Evolutionary conservation across 1,140 invertebrate species (phyloP).

Genomic region (Eumaeus atala): DNA sequence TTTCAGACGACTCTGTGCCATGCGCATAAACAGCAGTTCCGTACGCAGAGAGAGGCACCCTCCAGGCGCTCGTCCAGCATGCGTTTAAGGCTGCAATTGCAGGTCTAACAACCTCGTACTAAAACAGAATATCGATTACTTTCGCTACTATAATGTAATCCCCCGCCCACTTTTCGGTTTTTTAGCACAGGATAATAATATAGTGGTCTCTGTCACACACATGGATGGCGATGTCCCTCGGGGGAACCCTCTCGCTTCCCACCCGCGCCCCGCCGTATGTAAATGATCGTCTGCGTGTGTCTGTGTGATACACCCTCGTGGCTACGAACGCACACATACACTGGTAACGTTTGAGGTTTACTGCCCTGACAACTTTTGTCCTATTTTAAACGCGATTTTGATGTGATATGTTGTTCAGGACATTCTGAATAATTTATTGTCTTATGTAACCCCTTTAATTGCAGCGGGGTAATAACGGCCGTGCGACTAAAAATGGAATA

Average conservation of each 20-base stretch:
- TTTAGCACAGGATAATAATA: conserved; percentile 74
- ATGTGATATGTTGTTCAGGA: conserved; percentile 24
- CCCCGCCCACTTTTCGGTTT: conserved; percentile 75
- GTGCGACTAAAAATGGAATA: background rate
- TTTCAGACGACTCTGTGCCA: too few species aligned
- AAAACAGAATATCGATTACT: conserved; percentile 77
- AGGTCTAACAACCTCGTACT: conserved; percentile 66
- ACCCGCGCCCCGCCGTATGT: conserved; percentile 60
- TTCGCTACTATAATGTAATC: conserved; percentile 75
- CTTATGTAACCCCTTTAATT: background rate
- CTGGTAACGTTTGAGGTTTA: conserved; percentile 57
- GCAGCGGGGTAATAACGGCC: conserved; percentile 18
- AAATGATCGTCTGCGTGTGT: conserved; percentile 61
- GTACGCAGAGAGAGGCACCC: too few species aligned
- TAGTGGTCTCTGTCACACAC: conserved; percentile 67
- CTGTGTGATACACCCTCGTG: conserved; percentile 47
- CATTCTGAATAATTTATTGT: conserved; percentile 8
- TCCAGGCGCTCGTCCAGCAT: conserved; percentile 29
- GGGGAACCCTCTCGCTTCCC: conserved; percentile 57
- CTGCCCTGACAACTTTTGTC: conserved; percentile 68
- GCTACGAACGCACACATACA: conserved; percentile 33
- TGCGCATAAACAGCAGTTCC: too few species aligned
- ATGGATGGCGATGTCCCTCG: conserved; percentile 34
- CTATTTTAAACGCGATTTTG: conserved; percentile 67
- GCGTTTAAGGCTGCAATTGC: conserved; percentile 63